phyloP scores from a whole-genome alignment of 2,797 vertebrate species.

The Phyllotis vaccarum region DNA sequence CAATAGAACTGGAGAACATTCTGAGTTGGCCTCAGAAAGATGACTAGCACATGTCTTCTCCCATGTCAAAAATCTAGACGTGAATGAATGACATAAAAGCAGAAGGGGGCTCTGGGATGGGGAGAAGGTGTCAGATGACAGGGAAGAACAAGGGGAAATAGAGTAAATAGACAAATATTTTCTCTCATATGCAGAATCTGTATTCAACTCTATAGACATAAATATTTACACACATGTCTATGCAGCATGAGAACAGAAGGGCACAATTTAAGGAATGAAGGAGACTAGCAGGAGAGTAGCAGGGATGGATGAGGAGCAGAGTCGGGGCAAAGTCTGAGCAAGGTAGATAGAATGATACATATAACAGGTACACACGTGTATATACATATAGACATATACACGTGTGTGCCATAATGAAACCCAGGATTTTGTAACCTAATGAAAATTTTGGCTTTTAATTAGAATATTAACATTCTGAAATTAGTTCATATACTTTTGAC shows the following conservation, averaged over 20 bases:
- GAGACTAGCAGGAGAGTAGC: too few species aligned
- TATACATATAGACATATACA: background rate
- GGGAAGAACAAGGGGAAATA: background rate
- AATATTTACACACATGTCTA: background rate
- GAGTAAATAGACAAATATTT: background rate
- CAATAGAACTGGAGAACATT: background rate
- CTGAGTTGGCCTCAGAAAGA: background rate
- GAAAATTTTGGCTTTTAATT: background rate
- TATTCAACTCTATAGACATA: background rate
- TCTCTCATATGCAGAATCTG: background rate
- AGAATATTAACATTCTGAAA: slow-evolving; percentile 1
- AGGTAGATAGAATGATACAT: background rate
- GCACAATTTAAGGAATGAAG: background rate
- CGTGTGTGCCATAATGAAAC: background rate
- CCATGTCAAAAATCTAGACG: background rate
- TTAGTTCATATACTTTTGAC: slow-evolving; percentile 8
- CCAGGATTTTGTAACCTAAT: background rate
- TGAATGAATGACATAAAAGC: background rate
- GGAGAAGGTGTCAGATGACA: background rate
- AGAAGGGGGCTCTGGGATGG: background rate
- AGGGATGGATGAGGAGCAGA: background rate
- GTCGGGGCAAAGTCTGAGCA: background rate
- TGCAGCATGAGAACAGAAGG: background rate
- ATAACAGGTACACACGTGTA: background rate
- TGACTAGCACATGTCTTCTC: background rate